phyloP scores from a whole-genome alignment of 2,113 vertebrate genomes.

The Tragelaphus buxtoni region DNA sequence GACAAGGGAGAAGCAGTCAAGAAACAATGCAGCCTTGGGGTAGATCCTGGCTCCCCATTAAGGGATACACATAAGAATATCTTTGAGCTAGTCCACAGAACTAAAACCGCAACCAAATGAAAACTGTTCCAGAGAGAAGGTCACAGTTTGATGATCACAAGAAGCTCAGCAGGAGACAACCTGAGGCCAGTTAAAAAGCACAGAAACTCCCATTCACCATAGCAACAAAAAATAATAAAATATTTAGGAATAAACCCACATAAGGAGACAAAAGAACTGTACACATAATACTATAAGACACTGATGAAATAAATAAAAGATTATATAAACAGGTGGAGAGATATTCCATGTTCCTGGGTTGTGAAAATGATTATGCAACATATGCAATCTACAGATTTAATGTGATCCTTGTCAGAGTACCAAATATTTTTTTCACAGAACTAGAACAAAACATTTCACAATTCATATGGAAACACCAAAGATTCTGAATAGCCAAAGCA shows the following conservation, averaged over 20 bases:
- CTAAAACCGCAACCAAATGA: background rate
- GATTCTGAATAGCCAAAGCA: background rate
- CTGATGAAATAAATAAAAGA: background rate
- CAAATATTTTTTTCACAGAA: background rate
- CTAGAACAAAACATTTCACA: background rate
- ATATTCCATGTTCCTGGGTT: background rate
- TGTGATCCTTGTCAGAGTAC: background rate
- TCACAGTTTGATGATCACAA: background rate
- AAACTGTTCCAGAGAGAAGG: background rate
- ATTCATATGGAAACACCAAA: background rate
- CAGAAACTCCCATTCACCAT: background rate
- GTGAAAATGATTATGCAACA: background rate
- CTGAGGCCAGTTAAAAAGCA: background rate
- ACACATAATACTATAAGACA: background rate
- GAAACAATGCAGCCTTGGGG: background rate
- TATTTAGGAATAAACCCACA: background rate
- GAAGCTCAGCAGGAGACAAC: background rate
- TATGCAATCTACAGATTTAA: background rate
- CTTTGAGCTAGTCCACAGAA: background rate
- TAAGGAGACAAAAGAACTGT: background rate
- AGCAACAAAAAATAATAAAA: background rate
- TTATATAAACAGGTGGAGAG: background rate
- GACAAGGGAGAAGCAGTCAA: background rate
- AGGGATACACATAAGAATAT: background rate
- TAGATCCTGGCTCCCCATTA: background rate